A percentile compares a stretch with the other conserved stretches of the same genome.
These are phyloP conservation scores for Microcebus tavaratra DNA, from an alignment of 2,113 vertebrate genomes.

Conservation along the genomic window DNA sequence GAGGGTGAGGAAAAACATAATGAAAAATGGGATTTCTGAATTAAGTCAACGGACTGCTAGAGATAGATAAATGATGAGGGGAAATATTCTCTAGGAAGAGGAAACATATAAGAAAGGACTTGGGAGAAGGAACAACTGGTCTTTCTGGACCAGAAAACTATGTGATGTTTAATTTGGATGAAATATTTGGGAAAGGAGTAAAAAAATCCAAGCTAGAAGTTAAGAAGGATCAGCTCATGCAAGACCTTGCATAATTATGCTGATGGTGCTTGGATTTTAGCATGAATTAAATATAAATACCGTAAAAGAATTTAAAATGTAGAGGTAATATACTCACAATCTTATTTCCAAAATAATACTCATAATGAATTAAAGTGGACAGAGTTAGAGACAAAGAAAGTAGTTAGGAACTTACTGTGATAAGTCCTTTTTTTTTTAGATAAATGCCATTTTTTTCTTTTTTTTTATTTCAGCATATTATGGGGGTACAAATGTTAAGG, in stretches of 20 bases:
- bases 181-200: background rate
- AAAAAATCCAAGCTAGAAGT: background rate
- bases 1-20: background rate
- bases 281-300: background rate
- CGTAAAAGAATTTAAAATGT: background rate
- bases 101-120: background rate
- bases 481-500: no score
- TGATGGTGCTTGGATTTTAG: background rate
- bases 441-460: no score
- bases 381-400: background rate
- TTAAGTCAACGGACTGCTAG: background rate
- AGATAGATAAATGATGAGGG: background rate
- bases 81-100: background rate
- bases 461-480: no score
- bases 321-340: background rate
- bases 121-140: background rate
- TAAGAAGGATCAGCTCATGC: background rate
- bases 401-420: background rate
- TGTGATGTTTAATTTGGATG: background rate
- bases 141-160: background rate
- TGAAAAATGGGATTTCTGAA: background rate
- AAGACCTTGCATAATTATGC: background rate
- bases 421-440: background rate
- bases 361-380: background rate
- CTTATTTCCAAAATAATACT: constrained; percentile 2